These are phyloP conservation scores for Hydra vulgaris DNA, from an alignment of 30 jellyfish, hydroid and myxozoan genomes.

Conservation along the genomic window DNA sequence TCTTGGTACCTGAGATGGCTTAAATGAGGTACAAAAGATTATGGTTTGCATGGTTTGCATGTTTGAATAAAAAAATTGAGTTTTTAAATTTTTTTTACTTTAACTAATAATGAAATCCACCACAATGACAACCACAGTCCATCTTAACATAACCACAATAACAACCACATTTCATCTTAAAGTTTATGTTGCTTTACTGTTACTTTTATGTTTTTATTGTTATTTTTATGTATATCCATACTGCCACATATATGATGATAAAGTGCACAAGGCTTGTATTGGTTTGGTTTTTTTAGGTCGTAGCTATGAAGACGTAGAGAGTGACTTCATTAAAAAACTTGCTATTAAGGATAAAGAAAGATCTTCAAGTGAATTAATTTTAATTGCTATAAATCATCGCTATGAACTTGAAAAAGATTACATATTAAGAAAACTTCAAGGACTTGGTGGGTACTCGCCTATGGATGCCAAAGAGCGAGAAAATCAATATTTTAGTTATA, in stretches of 20 bases:
- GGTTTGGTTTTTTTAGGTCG: not conserved
- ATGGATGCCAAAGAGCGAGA: slow-evolving; percentile 69
- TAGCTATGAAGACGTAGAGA: slow-evolving; percentile 48
- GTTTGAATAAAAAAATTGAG: too few species aligned
- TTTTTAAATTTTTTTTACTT: too few species aligned
- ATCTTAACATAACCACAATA: too few species aligned
- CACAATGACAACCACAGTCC: too few species aligned
- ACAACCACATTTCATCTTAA: too few species aligned
- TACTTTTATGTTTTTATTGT: not conserved
- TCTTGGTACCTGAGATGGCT: too few species aligned
- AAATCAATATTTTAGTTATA: slow-evolving; percentile 20
- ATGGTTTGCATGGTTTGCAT: too few species aligned
- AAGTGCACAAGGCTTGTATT: too few species aligned
- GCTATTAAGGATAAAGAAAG: slow-evolving; percentile 26
- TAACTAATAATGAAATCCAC: too few species aligned
- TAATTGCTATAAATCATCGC: slow-evolving; percentile 39
- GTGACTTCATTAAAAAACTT: slow-evolving; percentile 46
- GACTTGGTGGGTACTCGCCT: slow-evolving; percentile 36
- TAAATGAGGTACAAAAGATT: too few species aligned
- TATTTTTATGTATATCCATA: not conserved
- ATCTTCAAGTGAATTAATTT: slow-evolving; percentile 52
- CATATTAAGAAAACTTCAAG: slow-evolving; percentile 47
- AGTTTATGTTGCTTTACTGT: too few species aligned
- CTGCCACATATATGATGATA: too few species aligned
- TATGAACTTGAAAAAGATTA: slow-evolving; percentile 41